A percentile compares a stretch with the other conserved stretches of the same genome.
These are phyloP conservation scores for Strigamia maritima DNA, from an alignment of 2,888 invertebrate genomes.

Conservation along the genomic window DNA sequence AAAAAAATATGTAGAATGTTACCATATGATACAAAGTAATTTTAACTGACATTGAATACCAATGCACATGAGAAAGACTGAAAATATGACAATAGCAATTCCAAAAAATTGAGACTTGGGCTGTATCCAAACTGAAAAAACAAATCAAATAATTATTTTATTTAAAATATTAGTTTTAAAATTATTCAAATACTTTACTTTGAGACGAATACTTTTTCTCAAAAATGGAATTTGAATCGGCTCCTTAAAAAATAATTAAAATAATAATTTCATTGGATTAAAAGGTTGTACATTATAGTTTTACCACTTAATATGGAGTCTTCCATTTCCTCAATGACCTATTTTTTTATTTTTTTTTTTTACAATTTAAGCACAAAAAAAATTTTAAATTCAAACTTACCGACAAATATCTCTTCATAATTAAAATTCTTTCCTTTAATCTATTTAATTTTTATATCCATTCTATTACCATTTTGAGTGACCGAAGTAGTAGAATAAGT, in stretches of 20 bases:
- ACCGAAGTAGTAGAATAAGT: too few relatives aligned
- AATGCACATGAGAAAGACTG: background rate
- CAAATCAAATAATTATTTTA: background rate
- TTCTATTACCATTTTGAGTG: background rate
- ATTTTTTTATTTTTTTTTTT: background rate
- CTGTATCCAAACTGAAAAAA: background rate
- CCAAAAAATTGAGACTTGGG: background rate
- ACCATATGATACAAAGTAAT: background rate
- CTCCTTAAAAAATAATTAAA: background rate
- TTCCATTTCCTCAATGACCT: background rate
- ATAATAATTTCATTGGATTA: background rate
- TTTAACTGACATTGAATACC: background rate
- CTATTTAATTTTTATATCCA: background rate
- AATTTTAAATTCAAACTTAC: background rate
- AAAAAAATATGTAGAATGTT: background rate
- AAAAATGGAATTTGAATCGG: background rate
- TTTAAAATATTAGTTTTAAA: background rate
- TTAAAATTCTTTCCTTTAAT: background rate
- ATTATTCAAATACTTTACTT: background rate
- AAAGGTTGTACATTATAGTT: too few relatives aligned
- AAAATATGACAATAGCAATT: background rate
- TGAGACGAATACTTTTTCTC: background rate
- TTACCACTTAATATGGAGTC: background rate
- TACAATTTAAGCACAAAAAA: background rate
- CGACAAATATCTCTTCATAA: background rate